Evolutionary conservation across 2,888 invertebrate species (phyloP).

Genomic region (Odontocerum albicorne): DNA sequence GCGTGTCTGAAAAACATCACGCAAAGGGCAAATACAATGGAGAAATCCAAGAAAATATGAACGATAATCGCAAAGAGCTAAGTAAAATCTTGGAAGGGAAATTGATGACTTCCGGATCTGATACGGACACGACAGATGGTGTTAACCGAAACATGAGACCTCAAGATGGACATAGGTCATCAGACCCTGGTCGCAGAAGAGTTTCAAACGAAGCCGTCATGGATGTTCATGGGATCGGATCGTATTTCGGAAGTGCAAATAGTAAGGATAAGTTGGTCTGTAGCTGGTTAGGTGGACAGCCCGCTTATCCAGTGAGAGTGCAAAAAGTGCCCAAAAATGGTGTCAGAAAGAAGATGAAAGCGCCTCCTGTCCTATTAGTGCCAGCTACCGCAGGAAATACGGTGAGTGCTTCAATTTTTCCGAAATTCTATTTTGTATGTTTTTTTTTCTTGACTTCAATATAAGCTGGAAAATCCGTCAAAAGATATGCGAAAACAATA

Average conservation of each 20-base stretch:
- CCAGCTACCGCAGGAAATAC: slow-evolving; percentile 42
- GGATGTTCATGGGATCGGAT: slow-evolving; percentile 41
- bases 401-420: slow-evolving; percentile 42
- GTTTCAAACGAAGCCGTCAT: slow-evolving; percentile 21
- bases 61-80: slow-evolving; percentile 44
- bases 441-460: no score
- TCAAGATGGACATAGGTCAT: not conserved
- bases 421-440: no score
- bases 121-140: slow-evolving; percentile 30
- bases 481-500: no score
- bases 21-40: slow-evolving; percentile 40
- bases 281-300: slow-evolving; percentile 59
- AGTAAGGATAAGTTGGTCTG: slow-evolving; percentile 59
- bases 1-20: slow-evolving; percentile 45
- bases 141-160: not conserved
- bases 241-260: slow-evolving; percentile 52
- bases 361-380: slow-evolving; percentile 46
- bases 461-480: no score
- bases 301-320: slow-evolving; percentile 36
- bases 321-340: slow-evolving; percentile 39
- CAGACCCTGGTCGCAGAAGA: slow-evolving; percentile 14
- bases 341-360: slow-evolving; percentile 47
- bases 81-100: slow-evolving; percentile 50
- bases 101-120: slow-evolving; percentile 41
- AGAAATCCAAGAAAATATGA: slow-evolving; percentile 41